A percentile compares a stretch with the other conserved stretches of the same genome.
These are phyloP conservation scores for Elephantulus edwardii DNA, from an alignment of 2,113 vertebrate genomes.

Conservation along the genomic window DNA sequence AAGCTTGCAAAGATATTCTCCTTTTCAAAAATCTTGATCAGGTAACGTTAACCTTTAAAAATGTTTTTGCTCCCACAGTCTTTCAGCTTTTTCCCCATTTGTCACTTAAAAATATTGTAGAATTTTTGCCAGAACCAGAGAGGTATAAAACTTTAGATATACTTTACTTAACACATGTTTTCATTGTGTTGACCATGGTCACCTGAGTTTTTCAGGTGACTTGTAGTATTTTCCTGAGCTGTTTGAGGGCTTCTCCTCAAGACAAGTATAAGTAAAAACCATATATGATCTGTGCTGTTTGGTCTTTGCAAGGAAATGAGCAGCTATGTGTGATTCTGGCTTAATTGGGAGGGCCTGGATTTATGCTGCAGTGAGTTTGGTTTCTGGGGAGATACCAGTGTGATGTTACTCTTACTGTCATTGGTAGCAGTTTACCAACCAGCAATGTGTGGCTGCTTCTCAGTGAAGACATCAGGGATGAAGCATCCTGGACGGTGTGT, in stretches of 20 bases:
- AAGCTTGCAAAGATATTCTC: conserved; percentile 97
- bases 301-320: conserved; percentile 36
- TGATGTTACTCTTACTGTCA: neutral
- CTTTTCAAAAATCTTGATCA: conserved; percentile 98
- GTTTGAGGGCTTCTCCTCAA: neutral
- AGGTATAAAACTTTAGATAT: neutral
- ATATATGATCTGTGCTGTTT: neutral
- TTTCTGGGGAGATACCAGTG: neutral
- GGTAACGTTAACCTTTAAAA: conserved; percentile 82
- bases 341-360: neutral
- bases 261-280: neutral
- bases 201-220: neutral
- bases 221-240: conserved; percentile 19
- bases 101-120: conserved; percentile 30
- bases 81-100: conserved; percentile 41
- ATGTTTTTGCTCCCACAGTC: neutral
- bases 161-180: neutral
- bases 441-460: neutral
- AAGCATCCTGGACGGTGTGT: neutral
- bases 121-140: neutral
- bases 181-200: neutral
- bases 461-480: neutral
- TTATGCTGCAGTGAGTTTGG: neutral
- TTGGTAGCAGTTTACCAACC: neutral
- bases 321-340: neutral